phyloP scores from a whole-genome alignment of 2,888 invertebrate species.

The Nesidiocoris tenuis region DNA sequence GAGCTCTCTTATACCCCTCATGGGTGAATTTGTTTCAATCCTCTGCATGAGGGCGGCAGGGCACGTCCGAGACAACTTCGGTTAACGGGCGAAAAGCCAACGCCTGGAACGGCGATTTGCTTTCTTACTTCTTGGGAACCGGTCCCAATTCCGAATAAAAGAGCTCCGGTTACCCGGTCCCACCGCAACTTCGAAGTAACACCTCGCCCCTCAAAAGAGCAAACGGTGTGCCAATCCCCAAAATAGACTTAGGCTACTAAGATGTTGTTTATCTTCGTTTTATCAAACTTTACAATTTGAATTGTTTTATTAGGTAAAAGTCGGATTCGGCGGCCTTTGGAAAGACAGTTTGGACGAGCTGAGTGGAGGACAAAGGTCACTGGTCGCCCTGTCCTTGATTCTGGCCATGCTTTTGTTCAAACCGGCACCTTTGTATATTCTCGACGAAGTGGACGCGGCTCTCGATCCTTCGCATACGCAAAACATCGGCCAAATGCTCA shows the following conservation, averaged over 20 bases:
- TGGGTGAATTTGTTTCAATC: no score
- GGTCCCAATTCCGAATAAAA: background rate
- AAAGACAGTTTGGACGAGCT: slow-evolving; percentile 94
- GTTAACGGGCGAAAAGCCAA: no score
- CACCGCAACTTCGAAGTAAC: no score
- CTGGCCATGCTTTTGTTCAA: slow-evolving; percentile 95
- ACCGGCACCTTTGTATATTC: slow-evolving; percentile 96
- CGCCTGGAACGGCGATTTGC: no score
- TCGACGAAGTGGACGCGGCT: slow-evolving; percentile 99
- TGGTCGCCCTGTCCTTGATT: slow-evolving; percentile 93
- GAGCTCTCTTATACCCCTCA: no score
- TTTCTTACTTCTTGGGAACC: background rate
- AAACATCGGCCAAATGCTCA: slow-evolving; percentile 95
- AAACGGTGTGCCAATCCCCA: no score
- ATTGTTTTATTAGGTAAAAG: slow-evolving; percentile 69
- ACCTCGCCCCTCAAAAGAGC: no score
- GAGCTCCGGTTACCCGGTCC: no score
- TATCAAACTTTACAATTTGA: slow-evolving; percentile 39
- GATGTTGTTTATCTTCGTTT: background rate
- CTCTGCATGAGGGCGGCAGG: no score
- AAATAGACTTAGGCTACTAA: no score
- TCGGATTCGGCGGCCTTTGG: slow-evolving; percentile 91
- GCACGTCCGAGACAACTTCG: no score
- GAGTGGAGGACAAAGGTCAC: slow-evolving; percentile 93
- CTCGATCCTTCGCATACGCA: slow-evolving; percentile 97